Evolutionary conservation across 2,888 invertebrate species (phyloP).

Genomic region (Cephus spinipes): DNA sequence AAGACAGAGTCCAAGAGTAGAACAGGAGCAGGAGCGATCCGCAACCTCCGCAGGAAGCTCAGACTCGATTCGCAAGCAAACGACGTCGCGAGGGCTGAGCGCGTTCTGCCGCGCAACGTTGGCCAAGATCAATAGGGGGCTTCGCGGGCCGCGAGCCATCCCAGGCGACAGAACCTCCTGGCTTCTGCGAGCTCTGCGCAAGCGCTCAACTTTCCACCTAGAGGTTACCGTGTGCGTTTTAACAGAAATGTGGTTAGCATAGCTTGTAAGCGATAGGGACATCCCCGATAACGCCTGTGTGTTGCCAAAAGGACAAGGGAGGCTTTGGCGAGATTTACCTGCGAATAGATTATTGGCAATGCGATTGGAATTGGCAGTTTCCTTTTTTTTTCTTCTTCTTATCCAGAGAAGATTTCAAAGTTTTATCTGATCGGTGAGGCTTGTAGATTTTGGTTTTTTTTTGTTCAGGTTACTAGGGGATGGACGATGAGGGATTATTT

Average conservation of each 20-base stretch:
- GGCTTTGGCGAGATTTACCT: too few species aligned
- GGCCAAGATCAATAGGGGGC: constrained; percentile 59
- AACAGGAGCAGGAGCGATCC: too few species aligned
- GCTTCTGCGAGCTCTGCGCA: constrained; percentile 53
- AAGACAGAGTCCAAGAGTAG: too few species aligned
- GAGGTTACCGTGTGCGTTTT: constrained; percentile 20
- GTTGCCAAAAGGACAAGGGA: not conserved
- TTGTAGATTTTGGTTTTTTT: too few species aligned
- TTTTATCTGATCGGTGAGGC: too few species aligned
- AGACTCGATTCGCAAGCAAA: not conserved
- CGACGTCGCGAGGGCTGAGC: not conserved
- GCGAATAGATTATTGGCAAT: too few species aligned
- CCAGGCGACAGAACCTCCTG: constrained; percentile 54
- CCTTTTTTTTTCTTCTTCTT: too few species aligned
- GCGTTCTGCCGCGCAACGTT: constrained; percentile 45
- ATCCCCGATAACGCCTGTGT: not conserved
- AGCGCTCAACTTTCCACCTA: constrained; percentile 33
- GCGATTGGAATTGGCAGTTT: too few species aligned
- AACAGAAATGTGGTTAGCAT: constrained; percentile 22
- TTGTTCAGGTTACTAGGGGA: too few species aligned
- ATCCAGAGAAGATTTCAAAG: too few species aligned
- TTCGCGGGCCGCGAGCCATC: constrained; percentile 53
- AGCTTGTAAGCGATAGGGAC: constrained; percentile 7
- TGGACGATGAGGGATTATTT: too few species aligned
- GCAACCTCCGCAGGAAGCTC: too few species aligned